Conservation (phyloP, 2,888 invertebrate species). For the Oscheius onirici region DNA sequence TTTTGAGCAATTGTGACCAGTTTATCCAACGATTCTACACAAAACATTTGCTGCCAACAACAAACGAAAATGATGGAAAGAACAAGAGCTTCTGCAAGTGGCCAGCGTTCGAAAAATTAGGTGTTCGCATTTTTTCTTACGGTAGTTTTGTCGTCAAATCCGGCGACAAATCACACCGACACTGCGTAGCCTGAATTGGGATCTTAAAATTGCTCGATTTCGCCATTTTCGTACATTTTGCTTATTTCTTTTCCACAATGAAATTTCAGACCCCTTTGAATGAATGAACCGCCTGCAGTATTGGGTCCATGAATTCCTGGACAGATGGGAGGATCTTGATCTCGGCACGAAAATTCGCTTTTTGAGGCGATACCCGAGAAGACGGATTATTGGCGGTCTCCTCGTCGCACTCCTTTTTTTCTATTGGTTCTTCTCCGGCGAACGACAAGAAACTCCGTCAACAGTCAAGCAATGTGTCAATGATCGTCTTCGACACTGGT, state of each 20-base stretch:
- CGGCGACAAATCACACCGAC: too few relatives aligned
- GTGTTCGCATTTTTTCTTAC: too few relatives aligned
- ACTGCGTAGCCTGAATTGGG: neutral
- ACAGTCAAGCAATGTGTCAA: constrained; percentile 34
- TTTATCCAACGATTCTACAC: too few relatives aligned
- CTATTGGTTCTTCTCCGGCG: constrained; percentile 23
- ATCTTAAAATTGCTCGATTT: neutral
- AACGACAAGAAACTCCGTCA: constrained; percentile 17
- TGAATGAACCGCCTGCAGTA: constrained; percentile 29
- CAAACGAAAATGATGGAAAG: too few relatives aligned
- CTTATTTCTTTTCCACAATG: neutral
- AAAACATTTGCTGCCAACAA: too few relatives aligned
- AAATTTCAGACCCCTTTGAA: neutral
- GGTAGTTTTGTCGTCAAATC: too few relatives aligned
- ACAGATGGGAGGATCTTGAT: constrained; percentile 40
- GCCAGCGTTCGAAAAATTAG: too few relatives aligned
- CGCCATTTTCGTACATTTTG: neutral
- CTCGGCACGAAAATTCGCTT: constrained; percentile 38
- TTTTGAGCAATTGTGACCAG: too few relatives aligned
- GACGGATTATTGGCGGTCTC: constrained; percentile 26
- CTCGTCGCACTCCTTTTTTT: constrained; percentile 35
- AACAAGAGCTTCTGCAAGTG: too few relatives aligned
- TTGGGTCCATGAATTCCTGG: constrained; percentile 24
- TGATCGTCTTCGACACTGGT: constrained; percentile 30
- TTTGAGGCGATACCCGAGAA: constrained; percentile 37